phyloP scores from a whole-genome alignment of 2,888 invertebrate species.

The Chironomus riparius region DNA sequence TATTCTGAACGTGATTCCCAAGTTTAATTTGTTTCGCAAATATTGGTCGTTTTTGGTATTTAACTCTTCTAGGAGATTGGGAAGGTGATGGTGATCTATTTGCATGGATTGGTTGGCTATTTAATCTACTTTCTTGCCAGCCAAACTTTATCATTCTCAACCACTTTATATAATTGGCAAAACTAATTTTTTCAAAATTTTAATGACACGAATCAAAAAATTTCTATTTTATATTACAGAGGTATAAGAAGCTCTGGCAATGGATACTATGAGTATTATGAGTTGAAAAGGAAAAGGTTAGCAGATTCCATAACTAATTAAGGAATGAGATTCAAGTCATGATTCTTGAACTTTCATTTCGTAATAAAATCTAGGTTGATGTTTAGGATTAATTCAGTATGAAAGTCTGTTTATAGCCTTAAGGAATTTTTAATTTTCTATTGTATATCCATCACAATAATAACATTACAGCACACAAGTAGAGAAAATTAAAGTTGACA shows the following conservation, averaged over 20 bases:
- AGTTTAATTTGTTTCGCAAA: background rate
- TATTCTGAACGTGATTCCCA: background rate
- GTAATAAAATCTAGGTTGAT: too few species aligned
- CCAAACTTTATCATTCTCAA: too few species aligned
- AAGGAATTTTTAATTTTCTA: too few species aligned
- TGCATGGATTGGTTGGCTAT: too few species aligned
- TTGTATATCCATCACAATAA: too few species aligned
- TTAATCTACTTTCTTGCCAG: too few species aligned
- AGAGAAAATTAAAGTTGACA: background rate
- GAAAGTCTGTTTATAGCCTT: too few species aligned
- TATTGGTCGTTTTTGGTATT: background rate
- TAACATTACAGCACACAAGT: constrained; percentile 26
- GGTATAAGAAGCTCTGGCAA: constrained; percentile 17
- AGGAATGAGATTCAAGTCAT: too few species aligned
- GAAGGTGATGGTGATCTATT: too few species aligned
- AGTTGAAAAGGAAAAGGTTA: constrained; percentile 24
- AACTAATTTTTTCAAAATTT: background rate
- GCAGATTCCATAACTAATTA: background rate
- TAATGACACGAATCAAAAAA: background rate
- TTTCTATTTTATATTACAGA: constrained; percentile 14
- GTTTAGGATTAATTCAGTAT: too few species aligned
- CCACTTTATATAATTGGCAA: background rate
- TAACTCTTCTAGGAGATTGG: too few species aligned
- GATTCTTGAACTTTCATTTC: too few species aligned
- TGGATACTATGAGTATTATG: constrained; percentile 26